A percentile compares a stretch with the other conserved stretches of the same genome.
Evolutionary conservation across 1,140 invertebrate genomes (phyloP).

Genomic region (Eurosta solidaginis): DNA sequence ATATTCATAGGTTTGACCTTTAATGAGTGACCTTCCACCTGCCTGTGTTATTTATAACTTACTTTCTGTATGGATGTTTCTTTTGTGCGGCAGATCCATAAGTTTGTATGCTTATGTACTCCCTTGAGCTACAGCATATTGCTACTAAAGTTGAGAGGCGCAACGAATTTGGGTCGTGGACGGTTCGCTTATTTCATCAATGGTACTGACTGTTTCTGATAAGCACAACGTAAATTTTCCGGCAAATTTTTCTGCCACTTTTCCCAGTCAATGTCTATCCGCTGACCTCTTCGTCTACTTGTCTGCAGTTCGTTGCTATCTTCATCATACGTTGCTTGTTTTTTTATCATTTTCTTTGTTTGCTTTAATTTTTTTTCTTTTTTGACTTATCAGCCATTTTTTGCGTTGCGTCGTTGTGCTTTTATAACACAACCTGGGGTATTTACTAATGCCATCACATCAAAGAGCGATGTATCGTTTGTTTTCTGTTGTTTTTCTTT

Average conservation of each 20-base stretch:
- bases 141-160: neutral
- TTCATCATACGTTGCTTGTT: neutral
- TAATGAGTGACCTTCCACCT: too few species aligned
- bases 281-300: neutral
- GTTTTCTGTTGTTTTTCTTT: too few species aligned
- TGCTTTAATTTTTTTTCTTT: neutral
- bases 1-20: too few species aligned
- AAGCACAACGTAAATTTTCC: constrained; percentile 15
- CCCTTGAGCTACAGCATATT: too few species aligned
- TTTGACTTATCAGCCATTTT: neutral
- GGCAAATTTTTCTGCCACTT: neutral
- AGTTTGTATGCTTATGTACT: too few species aligned
- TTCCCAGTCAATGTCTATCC: neutral
- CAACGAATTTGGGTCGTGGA: neutral
- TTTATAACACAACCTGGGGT: too few species aligned
- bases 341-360: neutral
- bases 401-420: neutral
- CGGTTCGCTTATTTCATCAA: too few species aligned
- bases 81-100: too few species aligned
- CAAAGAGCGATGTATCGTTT: too few species aligned
- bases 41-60: too few species aligned
- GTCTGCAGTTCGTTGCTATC: neutral
- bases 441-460: too few species aligned
- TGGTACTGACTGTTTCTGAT: neutral
- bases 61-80: too few species aligned